Percentiles rank a stretch among this genome's conserved stretches.
Conservation (phyloP, 2,113 vertebrate genomes). For the Agapornis roseicollis region DNA sequence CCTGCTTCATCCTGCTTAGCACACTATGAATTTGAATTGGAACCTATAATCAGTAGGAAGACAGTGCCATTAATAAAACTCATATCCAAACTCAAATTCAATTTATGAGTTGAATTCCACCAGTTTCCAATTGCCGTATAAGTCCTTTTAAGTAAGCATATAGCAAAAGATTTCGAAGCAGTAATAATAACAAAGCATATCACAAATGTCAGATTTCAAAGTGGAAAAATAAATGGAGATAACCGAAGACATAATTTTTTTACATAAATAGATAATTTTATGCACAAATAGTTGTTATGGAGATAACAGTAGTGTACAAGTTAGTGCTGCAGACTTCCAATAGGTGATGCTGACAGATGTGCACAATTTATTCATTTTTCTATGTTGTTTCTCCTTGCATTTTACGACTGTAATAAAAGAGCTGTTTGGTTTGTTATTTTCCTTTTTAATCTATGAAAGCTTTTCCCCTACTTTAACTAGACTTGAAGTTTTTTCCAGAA, state of each 20-base stretch:
- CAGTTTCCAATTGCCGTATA: not conserved
- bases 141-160: not conserved
- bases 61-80: too few relatives aligned
- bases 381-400: not conserved
- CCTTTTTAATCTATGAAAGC: not conserved
- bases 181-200: not conserved
- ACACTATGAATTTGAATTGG: too few relatives aligned
- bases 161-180: not conserved
- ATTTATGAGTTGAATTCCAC: not conserved
- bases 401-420: not conserved
- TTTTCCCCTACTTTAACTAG: not conserved
- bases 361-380: not conserved
- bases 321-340: not conserved
- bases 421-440: not conserved
- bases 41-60: too few relatives aligned
- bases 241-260: not conserved
- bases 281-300: not conserved
- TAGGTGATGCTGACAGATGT: not conserved
- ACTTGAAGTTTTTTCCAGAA: not conserved
- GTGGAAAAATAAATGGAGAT: not conserved
- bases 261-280: not conserved
- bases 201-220: not conserved
- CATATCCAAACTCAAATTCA: too few relatives aligned
- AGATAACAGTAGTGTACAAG: not conserved
- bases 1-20: too few relatives aligned